Conservation (phyloP, 2,797 vertebrate genomes). For the Pangasius larnaudii region DNA sequence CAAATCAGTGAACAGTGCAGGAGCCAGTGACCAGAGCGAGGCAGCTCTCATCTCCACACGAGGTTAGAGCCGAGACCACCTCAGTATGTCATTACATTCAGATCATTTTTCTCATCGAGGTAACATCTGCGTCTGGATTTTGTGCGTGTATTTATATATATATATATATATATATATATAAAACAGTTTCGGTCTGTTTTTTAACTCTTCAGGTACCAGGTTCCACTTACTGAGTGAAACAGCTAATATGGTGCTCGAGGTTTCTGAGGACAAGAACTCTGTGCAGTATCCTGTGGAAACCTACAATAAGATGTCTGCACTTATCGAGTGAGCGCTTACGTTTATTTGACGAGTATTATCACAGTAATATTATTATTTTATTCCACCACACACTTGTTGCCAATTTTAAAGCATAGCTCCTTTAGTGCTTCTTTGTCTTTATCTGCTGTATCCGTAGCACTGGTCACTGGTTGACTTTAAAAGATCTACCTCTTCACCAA, state of each 20-base stretch:
- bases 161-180: too few species aligned
- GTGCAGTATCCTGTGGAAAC: conserved; percentile 72
- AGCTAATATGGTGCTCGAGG: conserved; percentile 74
- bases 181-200: not conserved
- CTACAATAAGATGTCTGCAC: conserved; percentile 59
- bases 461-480: not conserved
- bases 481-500: not conserved
- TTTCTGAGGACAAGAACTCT: conserved; percentile 73
- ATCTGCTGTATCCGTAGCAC: not conserved
- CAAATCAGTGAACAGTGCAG: conserved; percentile 87
- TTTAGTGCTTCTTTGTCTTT: not conserved
- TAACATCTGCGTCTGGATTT: not conserved
- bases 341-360: not conserved
- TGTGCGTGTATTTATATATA: not conserved
- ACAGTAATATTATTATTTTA: not conserved
- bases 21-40: conserved; percentile 93
- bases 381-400: not conserved
- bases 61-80: conserved; percentile 73
- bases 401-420: not conserved
- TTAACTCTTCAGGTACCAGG: conserved; percentile 72
- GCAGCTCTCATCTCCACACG: conserved; percentile 93
- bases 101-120: not conserved
- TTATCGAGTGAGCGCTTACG: conserved; percentile 73
- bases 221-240: conserved; percentile 78
- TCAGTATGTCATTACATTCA: not conserved